Conservation (phyloP, 1,140 invertebrate species). For the Drosophila takahashii region DNA sequence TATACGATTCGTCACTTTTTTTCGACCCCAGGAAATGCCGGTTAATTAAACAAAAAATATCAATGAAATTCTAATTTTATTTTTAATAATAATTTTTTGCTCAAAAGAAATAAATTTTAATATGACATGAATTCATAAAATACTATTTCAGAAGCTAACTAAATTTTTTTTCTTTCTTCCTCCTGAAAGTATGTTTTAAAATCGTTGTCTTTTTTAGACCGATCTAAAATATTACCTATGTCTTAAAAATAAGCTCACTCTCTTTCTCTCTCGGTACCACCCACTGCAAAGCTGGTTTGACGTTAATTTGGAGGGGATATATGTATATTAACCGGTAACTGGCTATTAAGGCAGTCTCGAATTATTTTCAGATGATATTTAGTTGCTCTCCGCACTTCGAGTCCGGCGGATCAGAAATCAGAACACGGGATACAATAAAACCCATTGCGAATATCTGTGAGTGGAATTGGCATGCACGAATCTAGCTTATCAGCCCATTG, state of each 20-base stretch:
- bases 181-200: slow-evolving; percentile 6
- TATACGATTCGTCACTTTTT: no score
- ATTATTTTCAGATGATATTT: neutral
- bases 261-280: slow-evolving; percentile 5
- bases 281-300: slow-evolving; percentile 21
- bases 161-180: no score
- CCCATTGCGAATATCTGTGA: slow-evolving; percentile 7
- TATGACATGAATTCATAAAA: no score
- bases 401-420: slow-evolving; percentile 17
- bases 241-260: neutral
- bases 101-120: no score
- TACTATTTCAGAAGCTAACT: no score
- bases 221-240: no score
- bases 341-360: neutral
- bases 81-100: no score
- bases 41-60: no score
- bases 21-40: no score
- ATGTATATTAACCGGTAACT: slow-evolving; percentile 3
- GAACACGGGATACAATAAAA: neutral
- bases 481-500: slow-evolving; percentile 26
- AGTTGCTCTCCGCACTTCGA: slow-evolving; percentile 24
- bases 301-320: slow-evolving; percentile 1
- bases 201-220: no score
- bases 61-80: no score
- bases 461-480: slow-evolving; percentile 15